These are phyloP conservation scores for Aldrovandia affinis DNA, from an alignment of 2,797 vertebrate species.

Conservation along the genomic window DNA sequence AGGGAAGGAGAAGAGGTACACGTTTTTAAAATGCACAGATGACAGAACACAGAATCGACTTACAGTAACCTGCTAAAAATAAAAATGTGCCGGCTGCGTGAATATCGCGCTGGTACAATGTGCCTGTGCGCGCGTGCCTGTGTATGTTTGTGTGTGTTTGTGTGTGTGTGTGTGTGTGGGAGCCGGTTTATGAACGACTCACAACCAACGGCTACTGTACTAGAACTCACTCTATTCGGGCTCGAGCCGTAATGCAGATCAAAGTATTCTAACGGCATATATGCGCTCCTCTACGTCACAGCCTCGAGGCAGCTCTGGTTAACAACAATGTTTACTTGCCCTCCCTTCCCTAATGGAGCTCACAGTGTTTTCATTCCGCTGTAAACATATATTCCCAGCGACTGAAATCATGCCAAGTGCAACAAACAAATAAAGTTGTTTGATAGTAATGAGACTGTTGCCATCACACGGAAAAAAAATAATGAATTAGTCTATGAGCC, in stretches of 20 bases:
- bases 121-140: background rate
- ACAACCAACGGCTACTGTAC: background rate
- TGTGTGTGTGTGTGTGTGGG: background rate
- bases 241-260: background rate
- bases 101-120: background rate
- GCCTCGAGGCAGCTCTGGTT: background rate
- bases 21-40: conserved; percentile 38
- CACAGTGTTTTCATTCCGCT: background rate
- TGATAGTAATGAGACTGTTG: background rate
- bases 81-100: conserved; percentile 23
- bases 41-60: conserved; percentile 11
- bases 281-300: background rate
- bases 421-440: background rate
- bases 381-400: conserved; percentile 19
- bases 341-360: conserved; percentile 29
- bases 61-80: conserved; percentile 14
- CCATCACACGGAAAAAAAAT: background rate
- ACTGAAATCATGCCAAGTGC: background rate
- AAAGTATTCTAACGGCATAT: background rate
- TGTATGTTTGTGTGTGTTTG: background rate
- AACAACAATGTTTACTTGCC: conserved; percentile 43
- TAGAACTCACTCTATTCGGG: background rate
- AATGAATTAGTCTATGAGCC: background rate
- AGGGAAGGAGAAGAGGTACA: conserved; percentile 20
- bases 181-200: conserved; percentile 1